phyloP scores from a whole-genome alignment of 2,797 vertebrate genomes.

The Aphelocoma californica region DNA sequence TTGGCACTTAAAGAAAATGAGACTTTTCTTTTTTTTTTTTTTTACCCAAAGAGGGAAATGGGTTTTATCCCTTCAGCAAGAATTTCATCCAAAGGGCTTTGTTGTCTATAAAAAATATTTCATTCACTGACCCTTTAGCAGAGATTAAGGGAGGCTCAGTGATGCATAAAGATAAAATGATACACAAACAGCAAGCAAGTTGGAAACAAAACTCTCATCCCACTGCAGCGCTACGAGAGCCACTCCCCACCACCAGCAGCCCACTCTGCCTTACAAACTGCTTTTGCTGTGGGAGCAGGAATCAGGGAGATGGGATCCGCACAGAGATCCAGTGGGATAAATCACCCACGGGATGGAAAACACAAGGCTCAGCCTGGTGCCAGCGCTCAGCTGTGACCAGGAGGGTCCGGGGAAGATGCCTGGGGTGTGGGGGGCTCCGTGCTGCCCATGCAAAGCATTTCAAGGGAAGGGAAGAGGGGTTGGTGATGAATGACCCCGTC shows the following conservation, averaged over 20 bases:
- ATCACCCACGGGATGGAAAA: background rate
- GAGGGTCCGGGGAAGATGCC: background rate
- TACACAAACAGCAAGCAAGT: background rate
- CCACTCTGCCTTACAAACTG: background rate
- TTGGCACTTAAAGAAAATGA: background rate
- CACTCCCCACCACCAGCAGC: background rate
- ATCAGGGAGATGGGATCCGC: background rate
- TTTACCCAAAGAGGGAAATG: background rate
- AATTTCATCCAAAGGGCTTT: slow-evolving; percentile 12
- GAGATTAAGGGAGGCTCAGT: slow-evolving; percentile 15
- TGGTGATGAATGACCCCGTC: background rate
- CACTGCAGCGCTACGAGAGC: background rate
- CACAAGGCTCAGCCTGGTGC: background rate
- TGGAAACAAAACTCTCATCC: background rate
- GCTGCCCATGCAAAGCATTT: background rate
- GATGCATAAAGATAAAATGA: background rate
- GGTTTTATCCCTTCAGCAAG: slow-evolving; percentile 20
- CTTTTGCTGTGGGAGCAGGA: background rate
- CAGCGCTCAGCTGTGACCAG: background rate
- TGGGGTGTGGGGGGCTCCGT: fast-evolving
- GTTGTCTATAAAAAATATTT: background rate
- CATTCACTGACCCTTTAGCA: background rate
- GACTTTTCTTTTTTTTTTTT: background rate
- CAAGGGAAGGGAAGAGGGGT: background rate
- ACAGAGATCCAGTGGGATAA: background rate